Percentiles rank a stretch among this genome's conserved stretches.
phyloP scores from a whole-genome alignment of 2,888 invertebrate species.

The Myopa testacea region DNA sequence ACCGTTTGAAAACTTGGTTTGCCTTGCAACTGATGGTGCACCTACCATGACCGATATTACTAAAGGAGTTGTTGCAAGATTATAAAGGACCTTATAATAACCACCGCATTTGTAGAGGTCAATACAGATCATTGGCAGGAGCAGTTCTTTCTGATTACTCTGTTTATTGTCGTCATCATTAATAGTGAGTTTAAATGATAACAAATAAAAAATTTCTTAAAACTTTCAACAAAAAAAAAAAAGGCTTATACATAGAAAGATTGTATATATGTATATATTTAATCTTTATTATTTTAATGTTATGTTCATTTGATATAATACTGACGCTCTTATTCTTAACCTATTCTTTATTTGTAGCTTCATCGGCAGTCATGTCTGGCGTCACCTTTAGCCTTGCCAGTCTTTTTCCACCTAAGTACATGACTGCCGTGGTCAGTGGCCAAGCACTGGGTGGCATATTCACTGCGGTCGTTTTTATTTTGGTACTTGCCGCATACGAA shows the following conservation, averaged over 20 bases:
- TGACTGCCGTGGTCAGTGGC: conserved; percentile 90
- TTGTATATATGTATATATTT: too few species aligned
- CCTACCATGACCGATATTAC: too few species aligned
- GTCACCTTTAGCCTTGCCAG: conserved; percentile 89
- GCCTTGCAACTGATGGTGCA: background rate
- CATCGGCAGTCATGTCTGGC: conserved; percentile 87
- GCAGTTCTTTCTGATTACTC: conserved; percentile 82
- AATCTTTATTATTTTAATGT: background rate
- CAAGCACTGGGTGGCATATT: conserved; percentile 94
- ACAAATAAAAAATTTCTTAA: too few species aligned
- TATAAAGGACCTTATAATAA: too few species aligned
- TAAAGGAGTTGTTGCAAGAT: too few species aligned
- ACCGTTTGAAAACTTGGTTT: conserved; percentile 1
- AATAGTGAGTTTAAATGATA: conserved; percentile 75
- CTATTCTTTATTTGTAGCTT: conserved; percentile 73
- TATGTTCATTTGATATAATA: too few species aligned
- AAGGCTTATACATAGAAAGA: too few species aligned
- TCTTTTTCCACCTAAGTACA: conserved; percentile 86
- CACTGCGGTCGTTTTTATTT: conserved; percentile 85
- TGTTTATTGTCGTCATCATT: conserved; percentile 81
- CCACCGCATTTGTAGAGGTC: conserved; percentile 83
- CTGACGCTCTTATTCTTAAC: background rate
- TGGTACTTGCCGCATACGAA: conserved; percentile 84
- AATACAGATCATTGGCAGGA: conserved; percentile 90
- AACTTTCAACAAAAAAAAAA: too few species aligned